A percentile compares a stretch with the other conserved stretches of the same genome.
Conservation (phyloP, 2,888 invertebrate species). For the Ashinkailepas kermadecensis region DNA sequence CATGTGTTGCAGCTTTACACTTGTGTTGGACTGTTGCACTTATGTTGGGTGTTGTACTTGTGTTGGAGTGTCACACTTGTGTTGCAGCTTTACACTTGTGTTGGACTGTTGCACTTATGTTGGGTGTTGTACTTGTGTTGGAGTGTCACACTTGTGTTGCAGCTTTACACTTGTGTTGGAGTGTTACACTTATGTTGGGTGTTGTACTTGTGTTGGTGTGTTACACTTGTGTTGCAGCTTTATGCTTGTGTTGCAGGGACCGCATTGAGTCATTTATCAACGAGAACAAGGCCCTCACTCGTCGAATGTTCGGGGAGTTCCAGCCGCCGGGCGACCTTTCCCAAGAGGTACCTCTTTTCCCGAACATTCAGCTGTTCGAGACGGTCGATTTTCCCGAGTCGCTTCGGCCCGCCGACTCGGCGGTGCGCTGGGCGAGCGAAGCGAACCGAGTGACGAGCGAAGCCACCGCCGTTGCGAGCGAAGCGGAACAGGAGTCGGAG, state of each 20-base stretch:
- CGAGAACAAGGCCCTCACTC: slow-evolving; percentile 87
- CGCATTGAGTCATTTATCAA: slow-evolving; percentile 86
- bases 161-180: too few relatives aligned
- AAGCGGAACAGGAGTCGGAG: neutral
- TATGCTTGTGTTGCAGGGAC: slow-evolving; percentile 55
- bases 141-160: too few relatives aligned
- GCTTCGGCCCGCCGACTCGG: neutral
- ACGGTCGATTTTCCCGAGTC: slow-evolving; percentile 2
- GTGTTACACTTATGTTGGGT: too few relatives aligned
- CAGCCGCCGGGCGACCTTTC: slow-evolving; percentile 35
- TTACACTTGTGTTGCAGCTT: neutral
- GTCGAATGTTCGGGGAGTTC: slow-evolving; percentile 89
- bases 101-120: too few relatives aligned
- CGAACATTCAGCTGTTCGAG: neutral
- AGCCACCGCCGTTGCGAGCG: neutral
- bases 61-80: too few relatives aligned
- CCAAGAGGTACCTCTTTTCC: neutral
- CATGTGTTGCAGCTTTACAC: too few relatives aligned
- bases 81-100: too few relatives aligned
- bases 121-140: too few relatives aligned
- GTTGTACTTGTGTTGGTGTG: neutral
- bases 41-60: too few relatives aligned
- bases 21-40: too few relatives aligned
- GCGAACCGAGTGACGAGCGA: neutral
- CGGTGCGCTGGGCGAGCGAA: neutral